Conservation (phyloP, 2,113 vertebrate species). For the Hyaena hyaena region DNA sequence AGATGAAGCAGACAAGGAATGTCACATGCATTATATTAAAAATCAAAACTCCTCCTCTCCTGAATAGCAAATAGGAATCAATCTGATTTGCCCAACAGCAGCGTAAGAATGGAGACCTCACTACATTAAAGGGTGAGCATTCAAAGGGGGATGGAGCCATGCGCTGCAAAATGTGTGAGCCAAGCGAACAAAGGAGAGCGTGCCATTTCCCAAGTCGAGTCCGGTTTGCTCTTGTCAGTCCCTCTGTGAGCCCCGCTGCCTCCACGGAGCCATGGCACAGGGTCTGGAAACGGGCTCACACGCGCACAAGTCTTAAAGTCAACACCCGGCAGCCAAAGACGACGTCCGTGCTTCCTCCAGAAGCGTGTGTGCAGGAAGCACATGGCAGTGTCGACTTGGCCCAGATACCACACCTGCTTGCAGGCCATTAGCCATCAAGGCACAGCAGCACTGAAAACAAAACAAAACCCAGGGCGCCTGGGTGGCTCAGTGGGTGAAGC, state of each 20-base stretch:
- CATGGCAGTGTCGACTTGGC: not conserved
- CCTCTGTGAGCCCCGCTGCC: not conserved
- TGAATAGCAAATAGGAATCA: slow-evolving; percentile 48
- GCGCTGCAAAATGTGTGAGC: not conserved
- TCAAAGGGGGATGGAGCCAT: not conserved
- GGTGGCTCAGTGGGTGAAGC: no score
- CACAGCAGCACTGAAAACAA: not conserved
- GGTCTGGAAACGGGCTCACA: not conserved
- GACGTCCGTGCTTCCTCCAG: not conserved
- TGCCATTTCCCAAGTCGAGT: slow-evolving; percentile 11
- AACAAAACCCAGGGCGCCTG: not conserved
- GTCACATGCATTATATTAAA: slow-evolving; percentile 53
- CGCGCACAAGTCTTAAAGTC: not conserved
- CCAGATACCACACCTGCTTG: not conserved
- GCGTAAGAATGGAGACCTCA: not conserved
- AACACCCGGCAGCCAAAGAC: not conserved
- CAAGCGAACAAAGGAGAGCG: not conserved
- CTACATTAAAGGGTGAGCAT: not conserved
- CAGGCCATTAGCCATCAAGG: slow-evolving; percentile 12
- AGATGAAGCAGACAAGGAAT: slow-evolving; percentile 58
- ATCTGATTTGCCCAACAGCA: not conserved
- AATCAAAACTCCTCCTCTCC: slow-evolving; percentile 55
- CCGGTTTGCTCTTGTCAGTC: not conserved
- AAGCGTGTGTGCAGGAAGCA: not conserved
- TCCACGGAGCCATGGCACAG: not conserved